Conservation (phyloP, 2,113 vertebrate genomes). For the Perca schrenkii region DNA sequence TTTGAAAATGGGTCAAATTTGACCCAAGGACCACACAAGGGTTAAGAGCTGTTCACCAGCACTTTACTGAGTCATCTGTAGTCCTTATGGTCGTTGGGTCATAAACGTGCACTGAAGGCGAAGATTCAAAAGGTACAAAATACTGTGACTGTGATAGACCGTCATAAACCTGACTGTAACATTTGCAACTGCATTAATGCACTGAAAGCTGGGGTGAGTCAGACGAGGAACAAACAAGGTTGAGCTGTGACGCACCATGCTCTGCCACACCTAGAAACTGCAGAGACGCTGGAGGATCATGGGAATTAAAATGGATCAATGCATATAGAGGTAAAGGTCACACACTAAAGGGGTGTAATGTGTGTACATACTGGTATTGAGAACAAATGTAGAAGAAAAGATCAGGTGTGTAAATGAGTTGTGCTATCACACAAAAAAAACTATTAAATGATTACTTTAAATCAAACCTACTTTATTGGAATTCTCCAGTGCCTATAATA, state of each 20-base stretch:
- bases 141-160: background rate
- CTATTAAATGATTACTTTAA: background rate
- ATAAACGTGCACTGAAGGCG: constrained; percentile 31
- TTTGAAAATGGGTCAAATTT: no score
- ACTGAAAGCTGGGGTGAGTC: constrained; percentile 70
- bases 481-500: background rate
- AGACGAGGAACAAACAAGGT: constrained; percentile 69
- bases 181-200: constrained; percentile 56
- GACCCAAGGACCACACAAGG: no score
- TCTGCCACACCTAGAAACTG: constrained; percentile 69
- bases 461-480: background rate
- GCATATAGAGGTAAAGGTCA: constrained; percentile 24
- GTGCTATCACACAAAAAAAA: background rate
- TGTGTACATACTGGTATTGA: background rate
- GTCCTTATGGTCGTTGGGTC: constrained; percentile 12
- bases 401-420: background rate
- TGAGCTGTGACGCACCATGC: constrained; percentile 68
- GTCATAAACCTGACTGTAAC: constrained; percentile 32
- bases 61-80: constrained; percentile 43
- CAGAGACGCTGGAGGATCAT: constrained; percentile 61
- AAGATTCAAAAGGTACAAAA: constrained; percentile 15
- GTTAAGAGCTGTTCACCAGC: background rate
- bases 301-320: constrained; percentile 33
- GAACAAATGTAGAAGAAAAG: background rate
- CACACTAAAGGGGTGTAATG: background rate